Percentiles rank a stretch among this genome's conserved stretches.
Conservation (phyloP, 2,888 invertebrate species). For the Lamproptera curius region DNA sequence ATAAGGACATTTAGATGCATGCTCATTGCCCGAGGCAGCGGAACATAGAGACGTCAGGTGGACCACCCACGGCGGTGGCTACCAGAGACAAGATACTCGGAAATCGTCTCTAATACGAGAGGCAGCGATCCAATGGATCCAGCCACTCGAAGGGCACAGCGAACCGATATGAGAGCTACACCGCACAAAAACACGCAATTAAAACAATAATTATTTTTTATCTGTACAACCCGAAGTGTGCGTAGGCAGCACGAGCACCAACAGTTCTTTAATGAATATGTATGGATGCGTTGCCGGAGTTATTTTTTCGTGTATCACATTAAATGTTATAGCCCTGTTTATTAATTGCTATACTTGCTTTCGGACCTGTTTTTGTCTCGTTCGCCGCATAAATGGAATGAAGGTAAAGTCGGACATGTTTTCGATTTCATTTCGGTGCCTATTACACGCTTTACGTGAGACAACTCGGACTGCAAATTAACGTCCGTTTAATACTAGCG, state of each 20-base stretch:
- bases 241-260: slow-evolving; percentile 9
- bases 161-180: neutral
- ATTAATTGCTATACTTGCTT: slow-evolving; percentile 16
- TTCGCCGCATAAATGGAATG: slow-evolving; percentile 6
- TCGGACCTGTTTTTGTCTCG: slow-evolving; percentile 11
- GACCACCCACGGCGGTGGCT: slow-evolving; percentile 59
- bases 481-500: slow-evolving; percentile 15
- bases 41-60: slow-evolving; percentile 62
- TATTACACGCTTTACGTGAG: slow-evolving; percentile 10
- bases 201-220: slow-evolving; percentile 12
- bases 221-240: neutral
- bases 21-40: slow-evolving; percentile 41
- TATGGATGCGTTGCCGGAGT: slow-evolving; percentile 10
- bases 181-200: slow-evolving; percentile 10
- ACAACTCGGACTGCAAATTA: slow-evolving; percentile 15
- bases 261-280: slow-evolving; percentile 16
- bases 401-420: slow-evolving; percentile 2
- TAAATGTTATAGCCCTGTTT: slow-evolving; percentile 17
- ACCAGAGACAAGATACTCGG: slow-evolving; percentile 28
- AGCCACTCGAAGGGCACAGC: slow-evolving; percentile 8
- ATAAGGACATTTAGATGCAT: slow-evolving; percentile 69
- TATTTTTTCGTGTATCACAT: slow-evolving; percentile 13
- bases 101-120: slow-evolving; percentile 24
- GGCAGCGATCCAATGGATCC: slow-evolving; percentile 14
- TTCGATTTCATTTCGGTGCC: slow-evolving; percentile 3